These are phyloP conservation scores for Tetrax tetrax DNA, from an alignment of 2,113 vertebrate genomes.

Conservation along the genomic window DNA sequence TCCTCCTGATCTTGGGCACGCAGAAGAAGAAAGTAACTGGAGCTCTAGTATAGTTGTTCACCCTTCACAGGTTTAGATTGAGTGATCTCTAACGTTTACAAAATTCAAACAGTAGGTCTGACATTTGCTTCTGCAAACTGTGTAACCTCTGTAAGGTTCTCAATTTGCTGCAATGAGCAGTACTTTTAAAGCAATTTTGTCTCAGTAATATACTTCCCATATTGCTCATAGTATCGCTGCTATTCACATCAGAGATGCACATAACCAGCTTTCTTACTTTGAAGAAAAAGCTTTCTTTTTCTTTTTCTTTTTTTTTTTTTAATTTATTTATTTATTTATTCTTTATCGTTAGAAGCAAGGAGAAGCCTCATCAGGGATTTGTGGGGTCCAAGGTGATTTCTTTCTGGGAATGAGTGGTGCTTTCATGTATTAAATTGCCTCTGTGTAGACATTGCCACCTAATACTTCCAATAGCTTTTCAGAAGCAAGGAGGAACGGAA, in stretches of 20 bases:
- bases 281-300: not conserved
- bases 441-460: not conserved
- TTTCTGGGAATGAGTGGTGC: not conserved
- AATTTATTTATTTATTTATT: not conserved
- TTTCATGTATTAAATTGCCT: not conserved
- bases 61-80: not conserved
- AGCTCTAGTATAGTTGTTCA: not conserved
- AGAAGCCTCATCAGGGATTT: not conserved
- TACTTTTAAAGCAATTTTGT: not conserved
- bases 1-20: not conserved
- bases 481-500: not conserved
- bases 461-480: not conserved
- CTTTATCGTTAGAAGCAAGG: not conserved
- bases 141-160: not conserved
- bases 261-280: not conserved
- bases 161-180: not conserved
- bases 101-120: not conserved
- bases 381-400: not conserved
- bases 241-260: not conserved
- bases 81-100: not conserved
- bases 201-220: not conserved
- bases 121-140: not conserved
- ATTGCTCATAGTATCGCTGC: not conserved
- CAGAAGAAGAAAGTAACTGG: not conserved
- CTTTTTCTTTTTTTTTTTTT: no score